These are phyloP conservation scores for Glaucopsyche alexis DNA, from an alignment of 2,888 invertebrate species.

Conservation along the genomic window DNA sequence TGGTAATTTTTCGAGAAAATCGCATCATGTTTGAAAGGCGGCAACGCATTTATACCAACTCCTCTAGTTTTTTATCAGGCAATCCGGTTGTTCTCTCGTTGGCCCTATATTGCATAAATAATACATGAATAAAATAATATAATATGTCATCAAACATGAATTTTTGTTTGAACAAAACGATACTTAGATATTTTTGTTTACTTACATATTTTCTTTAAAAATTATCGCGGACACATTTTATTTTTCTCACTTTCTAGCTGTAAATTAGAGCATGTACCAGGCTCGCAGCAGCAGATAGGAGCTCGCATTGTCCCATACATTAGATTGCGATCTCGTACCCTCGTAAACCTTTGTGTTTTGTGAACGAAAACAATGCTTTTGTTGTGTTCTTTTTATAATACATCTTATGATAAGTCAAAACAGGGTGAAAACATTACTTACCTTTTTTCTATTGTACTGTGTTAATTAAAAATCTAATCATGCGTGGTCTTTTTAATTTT, in stretches of 20 bases:
- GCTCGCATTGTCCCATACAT: conserved; percentile 17
- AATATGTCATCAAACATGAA: no score
- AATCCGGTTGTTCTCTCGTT: no score
- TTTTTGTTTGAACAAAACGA: no score
- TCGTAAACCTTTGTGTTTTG: conserved; percentile 17
- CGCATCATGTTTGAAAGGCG: no score
- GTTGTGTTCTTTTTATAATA: conserved; percentile 6
- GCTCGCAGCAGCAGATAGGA: conserved; percentile 16
- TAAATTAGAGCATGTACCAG: conserved; percentile 20
- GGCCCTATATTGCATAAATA: no score
- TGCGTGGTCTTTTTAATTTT: background rate
- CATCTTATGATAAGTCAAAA: conserved; percentile 45
- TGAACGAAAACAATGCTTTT: conserved; percentile 11
- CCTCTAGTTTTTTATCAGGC: no score
- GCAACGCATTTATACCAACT: no score
- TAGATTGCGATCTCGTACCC: background rate
- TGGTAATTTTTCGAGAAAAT: no score
- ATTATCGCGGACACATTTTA: no score
- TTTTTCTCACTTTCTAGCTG: background rate
- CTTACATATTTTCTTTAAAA: no score
- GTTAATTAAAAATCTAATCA: conserved; percentile 13
- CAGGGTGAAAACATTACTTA: conserved; percentile 35
- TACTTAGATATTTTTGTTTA: no score
- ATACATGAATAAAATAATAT: no score
- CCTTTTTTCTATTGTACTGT: conserved; percentile 1